phyloP scores from a whole-genome alignment of 2,888 invertebrate genomes.

The Odontocolon sp. region DNA sequence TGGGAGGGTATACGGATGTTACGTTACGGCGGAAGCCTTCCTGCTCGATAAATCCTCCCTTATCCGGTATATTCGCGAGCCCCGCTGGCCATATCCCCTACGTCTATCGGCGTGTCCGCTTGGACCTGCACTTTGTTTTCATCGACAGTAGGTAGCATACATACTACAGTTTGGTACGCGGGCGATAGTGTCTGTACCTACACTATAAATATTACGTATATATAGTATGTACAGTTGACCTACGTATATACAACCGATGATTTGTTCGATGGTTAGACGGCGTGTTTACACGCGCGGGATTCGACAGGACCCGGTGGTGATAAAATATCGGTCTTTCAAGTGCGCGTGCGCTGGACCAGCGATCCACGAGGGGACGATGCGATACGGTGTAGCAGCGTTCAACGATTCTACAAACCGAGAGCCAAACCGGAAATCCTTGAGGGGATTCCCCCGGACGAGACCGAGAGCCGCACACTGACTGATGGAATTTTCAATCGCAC shows the following conservation, averaged over 20 bases:
- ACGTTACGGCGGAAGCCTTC: slow-evolving; percentile 49
- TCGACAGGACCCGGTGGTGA: slow-evolving; percentile 58
- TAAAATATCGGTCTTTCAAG: slow-evolving; percentile 62
- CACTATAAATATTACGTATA: no score
- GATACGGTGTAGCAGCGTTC: slow-evolving; percentile 20
- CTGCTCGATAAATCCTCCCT: slow-evolving; percentile 59
- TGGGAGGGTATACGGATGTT: slow-evolving; percentile 40
- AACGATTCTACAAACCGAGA: no score
- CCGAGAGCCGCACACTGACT: slow-evolving; percentile 40
- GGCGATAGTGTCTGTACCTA: slow-evolving; percentile 20
- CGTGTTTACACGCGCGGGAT: slow-evolving; percentile 68
- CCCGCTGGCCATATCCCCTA: slow-evolving; percentile 16
- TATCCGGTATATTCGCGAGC: slow-evolving; percentile 55
- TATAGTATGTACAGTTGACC: background rate
- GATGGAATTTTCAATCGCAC: slow-evolving; percentile 57
- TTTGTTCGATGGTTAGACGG: slow-evolving; percentile 67
- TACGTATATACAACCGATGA: slow-evolving; percentile 58
- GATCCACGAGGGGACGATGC: slow-evolving; percentile 45
- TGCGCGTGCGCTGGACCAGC: slow-evolving; percentile 27
- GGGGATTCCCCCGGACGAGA: slow-evolving; percentile 37
- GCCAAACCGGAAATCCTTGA: slow-evolving; percentile 53
- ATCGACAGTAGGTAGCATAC: slow-evolving; percentile 48
- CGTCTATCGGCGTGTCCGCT: slow-evolving; percentile 5
- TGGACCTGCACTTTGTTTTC: slow-evolving; percentile 49
- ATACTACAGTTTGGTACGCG: no score